phyloP scores from a whole-genome alignment of 2,888 invertebrate genomes.

The Helicoverpa assulta region DNA sequence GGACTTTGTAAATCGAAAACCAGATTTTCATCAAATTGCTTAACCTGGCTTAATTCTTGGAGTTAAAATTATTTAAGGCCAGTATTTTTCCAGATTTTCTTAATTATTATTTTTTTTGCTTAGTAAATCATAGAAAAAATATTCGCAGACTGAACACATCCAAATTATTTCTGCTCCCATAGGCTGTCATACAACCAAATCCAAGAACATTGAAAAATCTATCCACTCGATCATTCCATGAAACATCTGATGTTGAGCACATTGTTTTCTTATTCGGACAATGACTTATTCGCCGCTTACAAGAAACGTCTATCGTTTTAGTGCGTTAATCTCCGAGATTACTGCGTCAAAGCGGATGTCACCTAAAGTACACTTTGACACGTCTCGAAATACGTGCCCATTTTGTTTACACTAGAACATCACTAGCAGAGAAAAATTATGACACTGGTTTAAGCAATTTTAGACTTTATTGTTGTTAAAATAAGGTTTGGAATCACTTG shows the following conservation, averaged over 20 bases:
- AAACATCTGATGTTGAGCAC: slow-evolving; percentile 62
- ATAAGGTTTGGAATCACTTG: slow-evolving; percentile 35
- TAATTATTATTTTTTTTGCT: too few species aligned
- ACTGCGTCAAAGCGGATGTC: slow-evolving; percentile 80
- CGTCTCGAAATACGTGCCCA: slow-evolving; percentile 77
- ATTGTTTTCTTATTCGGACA: slow-evolving; percentile 72
- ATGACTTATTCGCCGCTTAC: slow-evolving; percentile 76
- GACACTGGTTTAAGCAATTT: slow-evolving; percentile 24
- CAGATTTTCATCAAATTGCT: too few species aligned
- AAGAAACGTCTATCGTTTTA: slow-evolving; percentile 74
- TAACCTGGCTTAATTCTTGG: too few species aligned
- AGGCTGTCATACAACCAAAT: background rate
- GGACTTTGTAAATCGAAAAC: too few species aligned
- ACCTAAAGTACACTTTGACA: slow-evolving; percentile 81
- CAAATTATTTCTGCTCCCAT: background rate
- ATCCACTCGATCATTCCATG: slow-evolving; percentile 54
- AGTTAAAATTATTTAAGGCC: too few species aligned
- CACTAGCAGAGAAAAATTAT: slow-evolving; percentile 69
- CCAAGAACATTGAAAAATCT: slow-evolving; percentile 32
- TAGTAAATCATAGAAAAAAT: too few species aligned
- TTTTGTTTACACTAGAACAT: slow-evolving; percentile 79
- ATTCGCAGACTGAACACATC: too few species aligned
- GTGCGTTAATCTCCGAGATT: slow-evolving; percentile 81
- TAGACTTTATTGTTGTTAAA: background rate
- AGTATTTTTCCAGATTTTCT: too few species aligned